A percentile compares a stretch with the other conserved stretches of the same genome.
phyloP scores from a whole-genome alignment of 2,113 vertebrate genomes.

The Aphelocoma coerulescens region DNA sequence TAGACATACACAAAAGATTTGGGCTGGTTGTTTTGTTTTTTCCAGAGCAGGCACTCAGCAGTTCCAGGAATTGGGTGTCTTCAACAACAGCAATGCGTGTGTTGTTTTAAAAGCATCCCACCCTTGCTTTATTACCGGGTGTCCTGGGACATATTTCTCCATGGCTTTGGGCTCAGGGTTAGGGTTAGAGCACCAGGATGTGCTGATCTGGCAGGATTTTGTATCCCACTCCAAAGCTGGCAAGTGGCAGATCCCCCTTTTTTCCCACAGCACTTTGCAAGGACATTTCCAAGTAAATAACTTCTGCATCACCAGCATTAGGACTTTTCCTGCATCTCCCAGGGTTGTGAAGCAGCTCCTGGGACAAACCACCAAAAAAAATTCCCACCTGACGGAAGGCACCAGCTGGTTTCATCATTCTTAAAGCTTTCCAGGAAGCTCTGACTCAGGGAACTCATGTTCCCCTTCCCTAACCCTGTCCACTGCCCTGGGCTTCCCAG shows the following conservation, averaged over 20 bases:
- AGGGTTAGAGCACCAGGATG: not conserved
- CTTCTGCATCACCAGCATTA: rapidly evolving
- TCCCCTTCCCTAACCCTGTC: not conserved
- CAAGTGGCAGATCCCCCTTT: not conserved
- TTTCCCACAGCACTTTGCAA: not conserved
- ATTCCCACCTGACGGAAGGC: not conserved
- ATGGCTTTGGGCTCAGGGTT: not conserved
- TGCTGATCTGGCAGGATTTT: not conserved
- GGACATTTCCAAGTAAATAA: not conserved
- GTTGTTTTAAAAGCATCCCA: not conserved
- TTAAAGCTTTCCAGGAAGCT: not conserved
- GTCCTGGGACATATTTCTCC: not conserved
- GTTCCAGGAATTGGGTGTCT: not conserved
- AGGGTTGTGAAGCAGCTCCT: not conserved
- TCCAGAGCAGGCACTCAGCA: not conserved
- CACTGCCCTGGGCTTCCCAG: not conserved
- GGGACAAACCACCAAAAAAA: not conserved
- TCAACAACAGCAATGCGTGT: not conserved
- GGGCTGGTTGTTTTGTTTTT: not conserved
- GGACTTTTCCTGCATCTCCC: rapidly evolving
- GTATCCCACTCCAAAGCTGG: rapidly evolving
- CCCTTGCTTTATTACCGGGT: not conserved
- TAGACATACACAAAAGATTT: not conserved
- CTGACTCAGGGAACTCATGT: not conserved
- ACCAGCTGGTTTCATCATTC: not conserved